Evolutionary conservation across 1,140 invertebrate genomes (phyloP).

Genomic region (Halictus rubicundus): DNA sequence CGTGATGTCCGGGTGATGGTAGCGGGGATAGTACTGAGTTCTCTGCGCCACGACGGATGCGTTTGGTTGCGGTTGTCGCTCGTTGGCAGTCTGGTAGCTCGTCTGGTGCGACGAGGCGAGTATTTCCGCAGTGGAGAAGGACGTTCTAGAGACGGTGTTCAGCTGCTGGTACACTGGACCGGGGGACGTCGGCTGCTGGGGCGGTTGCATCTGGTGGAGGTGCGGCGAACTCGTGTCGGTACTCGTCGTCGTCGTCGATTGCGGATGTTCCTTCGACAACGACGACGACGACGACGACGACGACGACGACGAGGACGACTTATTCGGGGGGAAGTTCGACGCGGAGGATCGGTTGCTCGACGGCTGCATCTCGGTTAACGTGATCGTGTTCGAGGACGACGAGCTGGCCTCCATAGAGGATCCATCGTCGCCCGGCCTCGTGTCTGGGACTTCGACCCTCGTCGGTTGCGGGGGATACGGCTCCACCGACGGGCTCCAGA

Average conservation of each 20-base stretch:
- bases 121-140: conserved; percentile 68
- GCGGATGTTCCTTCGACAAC: conserved; percentile 59
- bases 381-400: conserved; percentile 63
- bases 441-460: conserved; percentile 75
- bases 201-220: conserved; percentile 71
- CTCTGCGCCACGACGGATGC: conserved; percentile 68
- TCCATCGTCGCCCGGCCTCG: conserved; percentile 75
- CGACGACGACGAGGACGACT: neutral
- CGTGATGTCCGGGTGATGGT: conserved; percentile 77
- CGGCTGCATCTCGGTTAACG: conserved; percentile 77
- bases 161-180: conserved; percentile 76
- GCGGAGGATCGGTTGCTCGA: conserved; percentile 56
- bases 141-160: conserved; percentile 67
- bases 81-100: conserved; percentile 63
- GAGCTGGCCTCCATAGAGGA: conserved; percentile 62
- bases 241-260: conserved; percentile 56
- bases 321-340: conserved; percentile 28
- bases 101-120: conserved; percentile 61
- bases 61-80: conserved; percentile 50
- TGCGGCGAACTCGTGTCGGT: conserved; percentile 69
- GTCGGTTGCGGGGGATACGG: conserved; percentile 75
- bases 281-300: neutral
- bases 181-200: conserved; percentile 74
- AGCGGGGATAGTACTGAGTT: conserved; percentile 75
- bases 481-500: conserved; percentile 73